Conservation (phyloP, 2,797 vertebrate genomes). For the Lepidocolaptes lacrymiger region DNA sequence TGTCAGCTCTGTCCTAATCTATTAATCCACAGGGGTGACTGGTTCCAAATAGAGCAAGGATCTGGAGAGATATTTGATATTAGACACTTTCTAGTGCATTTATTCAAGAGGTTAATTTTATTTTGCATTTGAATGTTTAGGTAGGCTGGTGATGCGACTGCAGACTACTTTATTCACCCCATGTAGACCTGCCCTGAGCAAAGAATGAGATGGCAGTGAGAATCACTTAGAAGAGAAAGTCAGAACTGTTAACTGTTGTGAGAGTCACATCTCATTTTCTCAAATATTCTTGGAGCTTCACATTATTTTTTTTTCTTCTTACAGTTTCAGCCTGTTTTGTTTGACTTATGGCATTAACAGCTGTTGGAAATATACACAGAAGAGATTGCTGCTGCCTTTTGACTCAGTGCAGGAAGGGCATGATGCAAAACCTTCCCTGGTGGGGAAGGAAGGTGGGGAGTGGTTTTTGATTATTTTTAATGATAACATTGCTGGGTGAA, state of each 20-base stretch:
- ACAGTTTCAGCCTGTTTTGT: neutral
- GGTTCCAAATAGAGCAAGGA: neutral
- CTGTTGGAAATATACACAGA: constrained; percentile 33
- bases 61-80: neutral
- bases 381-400: constrained; percentile 19
- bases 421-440: constrained; percentile 49
- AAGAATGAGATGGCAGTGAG: neutral
- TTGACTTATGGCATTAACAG: neutral
- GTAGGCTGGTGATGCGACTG: neutral
- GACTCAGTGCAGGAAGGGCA: constrained; percentile 44
- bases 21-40: neutral
- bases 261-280: neutral
- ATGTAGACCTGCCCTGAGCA: neutral
- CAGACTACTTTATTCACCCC: neutral
- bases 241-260: neutral
- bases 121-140: neutral
- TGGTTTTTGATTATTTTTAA: constrained; percentile 31
- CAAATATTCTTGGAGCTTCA: neutral
- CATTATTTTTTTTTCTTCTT: too few species aligned
- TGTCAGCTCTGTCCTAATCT: neutral
- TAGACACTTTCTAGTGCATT: neutral
- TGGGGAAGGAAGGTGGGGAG: constrained; percentile 49
- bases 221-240: neutral
- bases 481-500: constrained; percentile 47
- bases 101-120: neutral